phyloP scores from a whole-genome alignment of 2,888 invertebrate genomes.

The Timandra comae region DNA sequence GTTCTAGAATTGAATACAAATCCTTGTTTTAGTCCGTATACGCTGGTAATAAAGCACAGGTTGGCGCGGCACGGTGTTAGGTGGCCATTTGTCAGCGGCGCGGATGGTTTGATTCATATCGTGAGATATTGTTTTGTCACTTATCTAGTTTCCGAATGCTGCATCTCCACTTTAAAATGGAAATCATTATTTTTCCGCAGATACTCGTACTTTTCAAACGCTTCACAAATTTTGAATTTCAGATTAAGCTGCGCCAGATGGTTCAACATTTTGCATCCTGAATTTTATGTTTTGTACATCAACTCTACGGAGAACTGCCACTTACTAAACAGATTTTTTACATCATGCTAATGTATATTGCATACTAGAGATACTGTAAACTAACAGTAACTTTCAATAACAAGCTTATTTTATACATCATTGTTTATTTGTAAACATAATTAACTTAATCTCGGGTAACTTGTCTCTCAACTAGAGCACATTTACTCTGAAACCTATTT shows the following conservation, averaged over 20 bases:
- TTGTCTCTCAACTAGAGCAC: too few species aligned
- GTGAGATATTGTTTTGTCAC: conserved; percentile 33
- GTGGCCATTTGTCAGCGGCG: conserved; percentile 26
- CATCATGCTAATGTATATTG: too few species aligned
- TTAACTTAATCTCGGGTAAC: too few species aligned
- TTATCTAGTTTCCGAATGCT: conserved; percentile 19
- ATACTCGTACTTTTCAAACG: conserved; percentile 1
- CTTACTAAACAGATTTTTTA: too few species aligned
- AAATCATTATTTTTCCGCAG: conserved; percentile 4
- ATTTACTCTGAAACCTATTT: too few species aligned
- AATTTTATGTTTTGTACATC: too few species aligned
- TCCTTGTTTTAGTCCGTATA: conserved; percentile 13
- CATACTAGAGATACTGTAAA: too few species aligned
- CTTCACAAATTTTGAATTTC: neutral
- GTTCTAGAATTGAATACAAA: too few species aligned
- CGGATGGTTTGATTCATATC: conserved; percentile 39
- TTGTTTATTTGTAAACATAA: too few species aligned
- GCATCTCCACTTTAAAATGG: conserved; percentile 6
- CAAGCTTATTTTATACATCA: too few species aligned
- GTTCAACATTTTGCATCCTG: neutral
- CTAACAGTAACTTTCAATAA: too few species aligned
- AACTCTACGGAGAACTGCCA: too few species aligned
- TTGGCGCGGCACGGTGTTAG: conserved; percentile 15
- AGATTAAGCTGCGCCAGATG: conserved; percentile 6
- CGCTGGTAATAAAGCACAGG: conserved; percentile 9